Conservation (phyloP, 2,888 invertebrate genomes). For the Acronicta aceris region DNA sequence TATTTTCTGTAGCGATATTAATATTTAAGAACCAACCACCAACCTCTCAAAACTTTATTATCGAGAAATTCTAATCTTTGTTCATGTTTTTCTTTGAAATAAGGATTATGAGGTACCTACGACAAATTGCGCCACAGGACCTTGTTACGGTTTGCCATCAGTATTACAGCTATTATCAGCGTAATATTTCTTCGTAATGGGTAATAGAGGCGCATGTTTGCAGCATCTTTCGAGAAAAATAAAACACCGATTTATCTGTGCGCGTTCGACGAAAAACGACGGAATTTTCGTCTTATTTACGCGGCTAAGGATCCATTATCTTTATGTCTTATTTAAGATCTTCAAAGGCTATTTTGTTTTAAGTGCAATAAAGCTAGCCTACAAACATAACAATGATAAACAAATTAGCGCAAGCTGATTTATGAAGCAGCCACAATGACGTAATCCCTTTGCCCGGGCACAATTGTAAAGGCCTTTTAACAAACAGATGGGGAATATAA, state of each 20-base stretch:
- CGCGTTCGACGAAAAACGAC: constrained; percentile 19
- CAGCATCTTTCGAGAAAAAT: constrained; percentile 46
- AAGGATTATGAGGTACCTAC: constrained; percentile 12
- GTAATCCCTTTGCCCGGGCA: constrained; percentile 57
- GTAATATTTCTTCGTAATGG: constrained; percentile 65
- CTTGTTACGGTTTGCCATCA: constrained; percentile 42
- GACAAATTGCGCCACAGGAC: constrained; percentile 18
- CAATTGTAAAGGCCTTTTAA: constrained; percentile 67
- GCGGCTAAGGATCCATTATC: constrained; percentile 46
- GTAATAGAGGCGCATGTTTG: constrained; percentile 58
- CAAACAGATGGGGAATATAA: constrained; percentile 64
- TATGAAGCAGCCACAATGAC: constrained; percentile 61
- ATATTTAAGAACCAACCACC: constrained; percentile 34
- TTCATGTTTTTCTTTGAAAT: constrained; percentile 28
- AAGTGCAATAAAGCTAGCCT: constrained; percentile 54
- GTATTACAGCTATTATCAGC: constrained; percentile 61
- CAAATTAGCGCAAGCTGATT: constrained; percentile 65
- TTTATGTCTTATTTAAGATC: constrained; percentile 56
- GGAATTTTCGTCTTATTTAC: constrained; percentile 31
- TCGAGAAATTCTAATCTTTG: constrained; percentile 10
- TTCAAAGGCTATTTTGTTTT: constrained; percentile 56
- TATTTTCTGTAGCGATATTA: constrained; percentile 40
- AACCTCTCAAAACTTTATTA: constrained; percentile 24
- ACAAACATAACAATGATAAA: constrained; percentile 66
- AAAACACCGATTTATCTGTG: constrained; percentile 41